Conservation (phyloP, 2,113 vertebrate genomes). For the Vicugna pacos region DNA sequence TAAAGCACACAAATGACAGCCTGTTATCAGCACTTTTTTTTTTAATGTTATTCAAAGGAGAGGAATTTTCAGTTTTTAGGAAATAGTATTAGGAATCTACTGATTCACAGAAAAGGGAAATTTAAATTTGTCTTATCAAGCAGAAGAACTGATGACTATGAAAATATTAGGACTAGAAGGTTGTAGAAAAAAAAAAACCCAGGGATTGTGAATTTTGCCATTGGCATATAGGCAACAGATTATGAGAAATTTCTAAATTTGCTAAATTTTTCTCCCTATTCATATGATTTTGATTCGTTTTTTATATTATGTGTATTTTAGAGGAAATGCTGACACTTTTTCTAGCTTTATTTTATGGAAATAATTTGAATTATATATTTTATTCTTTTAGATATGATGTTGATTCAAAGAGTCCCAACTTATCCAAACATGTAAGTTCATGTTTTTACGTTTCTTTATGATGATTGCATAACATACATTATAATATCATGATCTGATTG, state of each 20-base stretch:
- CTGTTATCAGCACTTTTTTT: background rate
- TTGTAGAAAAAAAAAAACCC: background rate
- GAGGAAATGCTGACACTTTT: background rate
- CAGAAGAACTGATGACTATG: background rate
- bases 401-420: constrained; percentile 97
- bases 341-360: background rate
- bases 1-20: background rate
- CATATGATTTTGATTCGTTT: background rate
- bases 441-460: constrained; percentile 42
- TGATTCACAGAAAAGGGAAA: background rate
- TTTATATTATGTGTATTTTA: background rate
- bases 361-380: constrained; percentile 75
- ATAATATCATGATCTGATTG: background rate
- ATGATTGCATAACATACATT: background rate
- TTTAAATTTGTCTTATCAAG: background rate
- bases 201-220: background rate
- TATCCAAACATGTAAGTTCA: constrained; percentile 97
- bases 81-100: background rate
- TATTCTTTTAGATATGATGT: constrained; percentile 94
- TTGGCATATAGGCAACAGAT: background rate
- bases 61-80: background rate
- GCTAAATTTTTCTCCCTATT: background rate
- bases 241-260: background rate
- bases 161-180: background rate
- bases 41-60: background rate